Evolutionary conservation across 2,113 vertebrate genomes (phyloP).

Genomic region (Otis tarda): DNA sequence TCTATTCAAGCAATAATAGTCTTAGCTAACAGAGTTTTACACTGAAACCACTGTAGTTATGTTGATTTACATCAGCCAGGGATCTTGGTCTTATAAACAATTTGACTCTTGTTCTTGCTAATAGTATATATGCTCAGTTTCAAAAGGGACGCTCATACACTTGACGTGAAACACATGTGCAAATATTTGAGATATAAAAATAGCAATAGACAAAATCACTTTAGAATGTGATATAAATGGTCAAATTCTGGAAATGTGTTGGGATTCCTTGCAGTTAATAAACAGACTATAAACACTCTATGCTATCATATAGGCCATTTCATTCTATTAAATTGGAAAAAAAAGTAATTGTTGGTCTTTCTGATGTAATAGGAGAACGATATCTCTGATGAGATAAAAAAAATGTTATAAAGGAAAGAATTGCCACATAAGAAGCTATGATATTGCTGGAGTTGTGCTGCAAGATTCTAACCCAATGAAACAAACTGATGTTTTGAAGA

Average conservation of each 20-base stretch:
- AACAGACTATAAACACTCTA: background rate
- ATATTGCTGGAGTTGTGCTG: background rate
- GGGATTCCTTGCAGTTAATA: background rate
- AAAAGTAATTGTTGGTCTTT: background rate
- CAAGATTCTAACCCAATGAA: background rate
- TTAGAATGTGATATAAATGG: background rate
- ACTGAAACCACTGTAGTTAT: background rate
- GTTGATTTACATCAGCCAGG: background rate
- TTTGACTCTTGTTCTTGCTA: background rate
- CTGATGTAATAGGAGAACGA: background rate
- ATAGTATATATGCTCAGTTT: background rate
- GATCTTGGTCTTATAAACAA: background rate
- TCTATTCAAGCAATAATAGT: background rate
- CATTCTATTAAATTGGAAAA: background rate
- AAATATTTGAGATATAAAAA: background rate
- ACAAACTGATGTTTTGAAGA: background rate
- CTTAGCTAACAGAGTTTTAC: background rate
- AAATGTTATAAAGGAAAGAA: background rate
- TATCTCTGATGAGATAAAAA: background rate
- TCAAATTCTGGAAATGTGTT: background rate
- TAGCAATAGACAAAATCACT: background rate
- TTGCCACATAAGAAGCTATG: background rate
- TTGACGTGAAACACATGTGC: background rate
- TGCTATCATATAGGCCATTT: background rate
- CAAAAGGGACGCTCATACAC: background rate